Evolutionary conservation across 2,797 vertebrate species (phyloP).

Genomic region (Spinus olivaceus): DNA sequence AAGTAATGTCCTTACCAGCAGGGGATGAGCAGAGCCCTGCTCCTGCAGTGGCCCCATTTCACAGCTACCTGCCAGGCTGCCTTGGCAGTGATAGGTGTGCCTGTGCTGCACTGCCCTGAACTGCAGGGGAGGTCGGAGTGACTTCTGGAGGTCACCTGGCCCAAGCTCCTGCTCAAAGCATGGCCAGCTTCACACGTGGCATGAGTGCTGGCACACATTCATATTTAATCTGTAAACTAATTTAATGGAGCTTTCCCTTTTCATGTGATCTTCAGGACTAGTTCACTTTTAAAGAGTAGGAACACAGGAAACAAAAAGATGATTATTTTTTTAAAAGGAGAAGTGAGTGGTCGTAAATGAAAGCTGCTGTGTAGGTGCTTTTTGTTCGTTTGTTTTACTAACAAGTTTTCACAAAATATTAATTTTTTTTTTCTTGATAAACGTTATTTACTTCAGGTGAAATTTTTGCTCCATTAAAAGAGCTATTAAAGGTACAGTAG

Average conservation of each 20-base stretch:
- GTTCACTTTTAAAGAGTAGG: not conserved
- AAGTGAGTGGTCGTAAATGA: not conserved
- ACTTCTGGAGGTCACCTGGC: not conserved
- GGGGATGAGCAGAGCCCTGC: not conserved
- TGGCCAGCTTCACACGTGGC: not conserved
- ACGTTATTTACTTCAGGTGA: constrained; percentile 54
- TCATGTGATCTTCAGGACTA: not conserved
- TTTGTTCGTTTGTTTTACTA: not conserved
- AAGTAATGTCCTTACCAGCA: not conserved
- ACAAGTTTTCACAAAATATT: not conserved
- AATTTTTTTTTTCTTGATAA: not conserved
- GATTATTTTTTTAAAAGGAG: not conserved
- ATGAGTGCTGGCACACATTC: accelerated
- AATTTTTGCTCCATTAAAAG: constrained; percentile 60
- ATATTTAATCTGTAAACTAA: not conserved
- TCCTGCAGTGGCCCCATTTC: not conserved
- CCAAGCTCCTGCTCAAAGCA: not conserved
- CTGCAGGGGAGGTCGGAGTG: not conserved
- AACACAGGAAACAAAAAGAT: not conserved
- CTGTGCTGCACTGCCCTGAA: not conserved
- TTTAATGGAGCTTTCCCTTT: not conserved
- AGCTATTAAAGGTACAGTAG: constrained; percentile 46
- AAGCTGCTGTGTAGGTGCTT: not conserved
- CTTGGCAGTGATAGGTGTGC: not conserved
- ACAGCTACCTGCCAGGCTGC: not conserved